phyloP scores from a whole-genome alignment of 2,797 vertebrate genomes.

The Sebastiscus tertius region DNA sequence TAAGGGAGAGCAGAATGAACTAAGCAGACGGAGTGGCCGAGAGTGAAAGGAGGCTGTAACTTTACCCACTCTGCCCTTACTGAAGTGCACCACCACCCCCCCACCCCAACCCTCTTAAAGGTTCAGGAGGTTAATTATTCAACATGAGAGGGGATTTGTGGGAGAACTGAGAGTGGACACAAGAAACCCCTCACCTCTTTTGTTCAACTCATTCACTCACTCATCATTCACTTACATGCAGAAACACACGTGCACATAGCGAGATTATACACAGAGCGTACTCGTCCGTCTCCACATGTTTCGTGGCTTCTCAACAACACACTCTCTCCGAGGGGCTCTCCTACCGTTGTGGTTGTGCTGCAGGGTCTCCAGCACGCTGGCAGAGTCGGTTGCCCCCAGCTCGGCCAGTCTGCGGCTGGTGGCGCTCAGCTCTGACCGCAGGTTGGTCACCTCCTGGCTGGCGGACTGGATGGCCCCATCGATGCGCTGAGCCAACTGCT shows the following conservation, averaged over 20 bases:
- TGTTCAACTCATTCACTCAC: slow-evolving; percentile 35
- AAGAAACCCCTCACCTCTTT: slow-evolving; percentile 49
- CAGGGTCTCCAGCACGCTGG: slow-evolving; percentile 83
- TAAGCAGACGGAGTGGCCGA: slow-evolving; percentile 50
- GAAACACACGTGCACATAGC: slow-evolving; percentile 4
- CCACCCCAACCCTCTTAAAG: slow-evolving; percentile 28
- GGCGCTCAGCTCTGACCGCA: slow-evolving; percentile 92
- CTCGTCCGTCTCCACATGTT: slow-evolving; percentile 44
- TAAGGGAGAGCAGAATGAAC: slow-evolving; percentile 56
- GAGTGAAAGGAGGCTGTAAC: slow-evolving; percentile 74
- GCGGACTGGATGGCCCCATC: slow-evolving; percentile 94
- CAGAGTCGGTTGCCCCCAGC: slow-evolving; percentile 84
- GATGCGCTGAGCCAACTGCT: slow-evolving; percentile 92
- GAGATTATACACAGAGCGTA: background rate
- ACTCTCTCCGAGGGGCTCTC: slow-evolving; percentile 62
- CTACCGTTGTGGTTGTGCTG: slow-evolving; percentile 86
- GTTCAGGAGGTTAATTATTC: slow-evolving; percentile 81
- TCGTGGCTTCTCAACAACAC: background rate
- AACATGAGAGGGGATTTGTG: slow-evolving; percentile 67
- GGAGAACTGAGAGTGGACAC: slow-evolving; percentile 54
- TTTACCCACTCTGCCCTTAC: slow-evolving; percentile 68
- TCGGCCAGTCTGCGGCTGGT: slow-evolving; percentile 92
- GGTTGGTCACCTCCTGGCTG: slow-evolving; percentile 93
- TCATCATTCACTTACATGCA: background rate
- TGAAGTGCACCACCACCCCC: slow-evolving; percentile 61